phyloP scores from a whole-genome alignment of 2,888 invertebrate species.

The Euplexia lucipara region DNA sequence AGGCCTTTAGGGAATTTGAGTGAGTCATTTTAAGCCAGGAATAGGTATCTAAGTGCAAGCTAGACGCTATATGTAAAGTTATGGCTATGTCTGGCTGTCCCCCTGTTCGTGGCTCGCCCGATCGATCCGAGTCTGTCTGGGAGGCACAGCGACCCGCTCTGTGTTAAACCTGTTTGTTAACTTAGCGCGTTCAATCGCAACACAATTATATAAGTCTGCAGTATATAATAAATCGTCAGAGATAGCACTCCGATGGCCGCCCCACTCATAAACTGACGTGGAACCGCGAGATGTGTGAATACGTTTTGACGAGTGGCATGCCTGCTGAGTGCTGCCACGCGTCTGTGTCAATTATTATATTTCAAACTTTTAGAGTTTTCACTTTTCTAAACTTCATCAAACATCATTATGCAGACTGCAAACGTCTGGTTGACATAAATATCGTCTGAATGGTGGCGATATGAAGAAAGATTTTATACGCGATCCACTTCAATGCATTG shows the following conservation, averaged over 20 bases:
- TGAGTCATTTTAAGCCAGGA: slow-evolving; percentile 31
- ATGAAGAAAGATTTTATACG: no score
- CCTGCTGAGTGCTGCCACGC: not conserved
- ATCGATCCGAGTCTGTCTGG: slow-evolving; percentile 61
- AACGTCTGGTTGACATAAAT: no score
- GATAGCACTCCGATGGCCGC: slow-evolving; percentile 34
- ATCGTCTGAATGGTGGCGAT: no score
- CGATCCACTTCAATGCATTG: no score
- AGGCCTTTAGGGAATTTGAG: not conserved
- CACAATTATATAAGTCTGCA: slow-evolving; percentile 18
- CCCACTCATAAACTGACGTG: slow-evolving; percentile 15
- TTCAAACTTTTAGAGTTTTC: not conserved
- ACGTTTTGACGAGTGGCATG: slow-evolving; percentile 6
- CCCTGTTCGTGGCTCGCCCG: slow-evolving; percentile 32
- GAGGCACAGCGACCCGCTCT: not conserved
- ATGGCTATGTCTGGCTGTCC: slow-evolving; percentile 19
- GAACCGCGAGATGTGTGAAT: slow-evolving; percentile 4
- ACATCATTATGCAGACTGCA: not conserved
- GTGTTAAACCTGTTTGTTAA: slow-evolving; percentile 10
- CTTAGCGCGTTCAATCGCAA: slow-evolving; percentile 23
- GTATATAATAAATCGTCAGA: slow-evolving; percentile 43
- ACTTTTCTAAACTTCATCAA: not conserved
- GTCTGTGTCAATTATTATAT: slow-evolving; percentile 5
- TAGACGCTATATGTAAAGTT: not conserved
- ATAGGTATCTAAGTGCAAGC: slow-evolving; percentile 16